Evolutionary conservation across 2,797 vertebrate genomes (phyloP).

Genomic region (Macropodus opercularis): DNA sequence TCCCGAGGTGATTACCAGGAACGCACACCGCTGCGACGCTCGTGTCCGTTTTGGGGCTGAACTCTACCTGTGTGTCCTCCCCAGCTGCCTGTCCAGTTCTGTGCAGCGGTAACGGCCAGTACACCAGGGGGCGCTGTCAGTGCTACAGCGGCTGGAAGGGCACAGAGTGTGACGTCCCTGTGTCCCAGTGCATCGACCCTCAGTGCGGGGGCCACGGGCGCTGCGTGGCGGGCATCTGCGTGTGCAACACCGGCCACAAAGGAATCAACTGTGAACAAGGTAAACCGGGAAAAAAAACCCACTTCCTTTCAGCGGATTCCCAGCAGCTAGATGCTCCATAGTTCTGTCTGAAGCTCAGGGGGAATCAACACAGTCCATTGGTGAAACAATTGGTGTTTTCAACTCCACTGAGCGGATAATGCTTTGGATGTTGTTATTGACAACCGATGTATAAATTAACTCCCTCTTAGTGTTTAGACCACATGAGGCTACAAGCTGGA

Average conservation of each 20-base stretch:
- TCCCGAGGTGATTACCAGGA: slow-evolving; percentile 88
- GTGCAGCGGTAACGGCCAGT: slow-evolving; percentile 96
- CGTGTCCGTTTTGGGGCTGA: neutral
- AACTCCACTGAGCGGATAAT: slow-evolving; percentile 74
- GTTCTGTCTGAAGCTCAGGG: slow-evolving; percentile 33
- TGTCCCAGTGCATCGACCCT: slow-evolving; percentile 91
- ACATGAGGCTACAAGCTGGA: slow-evolving; percentile 62
- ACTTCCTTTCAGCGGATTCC: slow-evolving; percentile 8
- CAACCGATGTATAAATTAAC: slow-evolving; percentile 73
- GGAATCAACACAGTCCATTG: slow-evolving; percentile 56
- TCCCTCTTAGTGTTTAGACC: slow-evolving; percentile 63
- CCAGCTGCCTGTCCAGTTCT: slow-evolving; percentile 95
- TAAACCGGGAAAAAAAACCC: slow-evolving; percentile 51
- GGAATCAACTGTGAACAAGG: slow-evolving; percentile 95
- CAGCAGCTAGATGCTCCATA: slow-evolving; percentile 23
- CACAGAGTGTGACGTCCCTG: slow-evolving; percentile 92
- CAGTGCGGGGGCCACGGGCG: slow-evolving; percentile 92
- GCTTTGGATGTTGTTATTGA: slow-evolving; percentile 73
- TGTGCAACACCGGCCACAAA: slow-evolving; percentile 95
- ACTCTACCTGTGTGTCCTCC: neutral
- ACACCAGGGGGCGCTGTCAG: slow-evolving; percentile 96
- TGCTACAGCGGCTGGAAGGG: slow-evolving; percentile 99
- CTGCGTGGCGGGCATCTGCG: slow-evolving; percentile 93
- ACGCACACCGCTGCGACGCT: slow-evolving; percentile 11
- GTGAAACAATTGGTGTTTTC: slow-evolving; percentile 78